phyloP scores from a whole-genome alignment of 2,888 invertebrate species.

The Sesia bembeciformis region DNA sequence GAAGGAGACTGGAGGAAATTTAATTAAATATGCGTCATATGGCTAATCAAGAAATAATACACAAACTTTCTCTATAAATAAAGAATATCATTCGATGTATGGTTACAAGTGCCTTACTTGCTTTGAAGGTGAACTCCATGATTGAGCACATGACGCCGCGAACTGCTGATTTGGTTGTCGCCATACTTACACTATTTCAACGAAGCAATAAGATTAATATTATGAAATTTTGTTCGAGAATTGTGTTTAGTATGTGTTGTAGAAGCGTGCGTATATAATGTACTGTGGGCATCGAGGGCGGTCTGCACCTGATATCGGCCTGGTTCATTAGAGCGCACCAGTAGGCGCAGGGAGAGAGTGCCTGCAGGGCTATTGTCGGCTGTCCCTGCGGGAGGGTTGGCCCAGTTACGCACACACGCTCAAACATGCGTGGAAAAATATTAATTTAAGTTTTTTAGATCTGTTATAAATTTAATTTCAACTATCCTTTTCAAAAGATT shows the following conservation, averaged over 20 bases:
- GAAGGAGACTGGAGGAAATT: slow-evolving; percentile 18
- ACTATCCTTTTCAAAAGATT: too few species aligned
- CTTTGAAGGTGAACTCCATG: slow-evolving; percentile 70
- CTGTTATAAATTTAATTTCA: slow-evolving; percentile 8
- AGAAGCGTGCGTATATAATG: slow-evolving; percentile 1
- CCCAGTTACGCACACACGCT: slow-evolving; percentile 41
- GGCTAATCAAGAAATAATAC: slow-evolving; percentile 1
- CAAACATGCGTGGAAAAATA: slow-evolving; percentile 4
- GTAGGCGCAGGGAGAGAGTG: slow-evolving; percentile 49
- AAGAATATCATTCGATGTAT: slow-evolving; percentile 4
- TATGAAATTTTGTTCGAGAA: background rate
- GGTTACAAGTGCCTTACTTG: slow-evolving; percentile 46
- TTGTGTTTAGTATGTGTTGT: background rate
- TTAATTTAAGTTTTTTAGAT: background rate
- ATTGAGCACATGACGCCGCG: slow-evolving; percentile 68
- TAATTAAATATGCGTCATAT: slow-evolving; percentile 1
- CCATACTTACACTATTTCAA: slow-evolving; percentile 28
- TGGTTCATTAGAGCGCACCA: slow-evolving; percentile 68
- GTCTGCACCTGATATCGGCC: slow-evolving; percentile 38
- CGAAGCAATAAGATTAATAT: slow-evolving; percentile 2
- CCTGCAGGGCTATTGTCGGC: slow-evolving; percentile 62
- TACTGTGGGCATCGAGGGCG: slow-evolving; percentile 29
- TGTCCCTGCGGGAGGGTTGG: slow-evolving; percentile 56
- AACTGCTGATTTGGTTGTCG: slow-evolving; percentile 58
- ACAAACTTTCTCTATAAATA: slow-evolving; percentile 7